Evolutionary conservation across 2,888 invertebrate species (phyloP).

Genomic region (Nomada ferruginata): DNA sequence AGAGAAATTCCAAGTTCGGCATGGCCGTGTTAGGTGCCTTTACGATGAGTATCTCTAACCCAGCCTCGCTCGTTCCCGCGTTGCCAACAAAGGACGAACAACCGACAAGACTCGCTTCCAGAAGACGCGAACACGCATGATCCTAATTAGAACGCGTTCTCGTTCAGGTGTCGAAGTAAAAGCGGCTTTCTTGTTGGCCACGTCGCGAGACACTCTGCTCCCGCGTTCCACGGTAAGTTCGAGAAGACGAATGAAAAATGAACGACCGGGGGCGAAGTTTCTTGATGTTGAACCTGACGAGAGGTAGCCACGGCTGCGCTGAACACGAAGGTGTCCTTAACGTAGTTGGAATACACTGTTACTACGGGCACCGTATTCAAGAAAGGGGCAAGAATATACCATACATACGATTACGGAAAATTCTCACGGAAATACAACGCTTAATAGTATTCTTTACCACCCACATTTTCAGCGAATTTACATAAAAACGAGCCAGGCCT

Average conservation of each 20-base stretch:
- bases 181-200: constrained; percentile 71
- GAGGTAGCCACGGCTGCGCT: background rate
- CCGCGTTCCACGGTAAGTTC: constrained; percentile 17
- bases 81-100: constrained; percentile 50
- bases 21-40: constrained; percentile 75
- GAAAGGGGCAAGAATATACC: constrained; percentile 23
- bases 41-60: constrained; percentile 69
- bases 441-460: constrained; percentile 66
- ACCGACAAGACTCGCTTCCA: constrained; percentile 62
- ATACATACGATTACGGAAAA: constrained; percentile 43
- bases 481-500: constrained; percentile 70
- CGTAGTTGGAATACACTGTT: background rate
- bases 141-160: constrained; percentile 83
- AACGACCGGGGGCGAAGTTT: background rate
- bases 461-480: constrained; percentile 67
- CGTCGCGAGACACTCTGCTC: constrained; percentile 50
- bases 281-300: background rate
- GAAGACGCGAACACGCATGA: constrained; percentile 81
- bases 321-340: background rate
- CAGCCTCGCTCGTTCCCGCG: constrained; percentile 43
- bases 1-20: constrained; percentile 81
- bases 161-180: constrained; percentile 75
- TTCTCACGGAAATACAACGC: constrained; percentile 55
- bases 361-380: constrained; percentile 15
- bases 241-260: background rate